Evolutionary conservation across 1,140 invertebrate species (phyloP), one percentile per base, ranked within the genome.

Genomic region (Oppia nitens): DNA sequence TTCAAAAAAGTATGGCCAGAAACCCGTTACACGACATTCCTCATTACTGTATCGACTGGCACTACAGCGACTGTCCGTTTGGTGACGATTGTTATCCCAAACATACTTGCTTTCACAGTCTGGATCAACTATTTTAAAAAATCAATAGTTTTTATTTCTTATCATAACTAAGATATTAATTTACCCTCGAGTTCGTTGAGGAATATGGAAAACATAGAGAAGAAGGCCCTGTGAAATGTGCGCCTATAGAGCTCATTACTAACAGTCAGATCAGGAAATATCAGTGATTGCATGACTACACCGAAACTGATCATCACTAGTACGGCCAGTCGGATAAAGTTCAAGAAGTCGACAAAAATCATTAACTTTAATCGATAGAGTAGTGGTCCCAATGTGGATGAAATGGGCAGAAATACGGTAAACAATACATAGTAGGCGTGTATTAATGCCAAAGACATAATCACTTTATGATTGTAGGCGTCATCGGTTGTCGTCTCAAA

Each of bases 351-450:
- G 53, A 71, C 64, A 24, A 68, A n/a, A 59, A 74, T 71, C 73
- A 74, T 73, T 55, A 68, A 62, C 40, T 67, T 70, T 25, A 74
- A 70, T 48, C 70, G 66, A 51, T 74, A 69, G 0, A 75, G 58
- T 60, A 73, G 68, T 3, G 71, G 72, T 49, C 73, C 73, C 3
- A 75, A 64, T 0, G 70, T 73, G 11, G 70, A 70, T 53, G 71
- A 73, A 29, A 74, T 73, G 1, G 72, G 72, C 3, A 75, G 60
- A 61, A 70, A 73, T 6, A 70, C 68, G 24, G 65, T 66, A 47
- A 74, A 65, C 14, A 71, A 64, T 27, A 73, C 62, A 59, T 71
- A 74, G 63, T 71, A 74, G 63, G 72, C 73, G 62, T 71, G 73
- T 1, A 75, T 60, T 3, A 75, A 52, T 2, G 63, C 66, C 11